Conservation (phyloP, 2,888 invertebrate species). For the Papilio demoleus region DNA sequence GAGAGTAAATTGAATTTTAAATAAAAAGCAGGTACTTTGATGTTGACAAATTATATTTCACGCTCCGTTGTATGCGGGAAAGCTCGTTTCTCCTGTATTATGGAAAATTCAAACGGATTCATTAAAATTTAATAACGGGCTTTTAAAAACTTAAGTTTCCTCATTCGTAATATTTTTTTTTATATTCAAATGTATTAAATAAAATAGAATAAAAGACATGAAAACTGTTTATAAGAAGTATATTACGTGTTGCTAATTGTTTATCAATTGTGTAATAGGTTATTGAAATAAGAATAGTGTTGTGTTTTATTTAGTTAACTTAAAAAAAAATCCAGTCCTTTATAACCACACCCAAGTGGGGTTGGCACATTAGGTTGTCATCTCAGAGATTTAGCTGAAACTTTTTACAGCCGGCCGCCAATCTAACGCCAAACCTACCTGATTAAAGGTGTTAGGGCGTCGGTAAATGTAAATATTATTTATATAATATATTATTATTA, state of each 20-base stretch:
- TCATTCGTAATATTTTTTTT: slow-evolving; percentile 8
- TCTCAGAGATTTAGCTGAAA: too few relatives aligned
- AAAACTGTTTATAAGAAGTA: background rate
- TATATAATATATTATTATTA: too few relatives aligned
- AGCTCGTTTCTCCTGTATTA: slow-evolving; percentile 17
- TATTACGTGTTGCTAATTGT: background rate
- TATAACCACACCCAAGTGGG: too few relatives aligned
- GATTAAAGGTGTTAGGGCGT: too few relatives aligned
- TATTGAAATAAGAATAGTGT: background rate
- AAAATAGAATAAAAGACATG: background rate
- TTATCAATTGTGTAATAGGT: background rate
- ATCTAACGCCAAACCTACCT: too few relatives aligned
- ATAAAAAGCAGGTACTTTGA: slow-evolving; percentile 24
- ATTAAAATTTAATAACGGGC: slow-evolving; percentile 35
- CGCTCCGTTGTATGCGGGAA: slow-evolving; percentile 24
- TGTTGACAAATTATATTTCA: slow-evolving; percentile 38
- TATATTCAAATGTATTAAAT: slow-evolving; percentile 10
- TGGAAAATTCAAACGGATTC: slow-evolving; percentile 31
- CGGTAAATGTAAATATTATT: too few relatives aligned
- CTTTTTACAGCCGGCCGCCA: too few relatives aligned
- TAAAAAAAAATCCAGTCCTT: too few relatives aligned
- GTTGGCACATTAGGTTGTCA: too few relatives aligned
- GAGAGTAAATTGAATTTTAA: slow-evolving; percentile 32
- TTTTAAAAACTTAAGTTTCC: slow-evolving; percentile 15
- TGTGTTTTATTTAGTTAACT: too few relatives aligned